These are phyloP conservation scores for Lasius platythorax DNA, from an alignment of 2,888 invertebrate species.

Conservation along the genomic window DNA sequence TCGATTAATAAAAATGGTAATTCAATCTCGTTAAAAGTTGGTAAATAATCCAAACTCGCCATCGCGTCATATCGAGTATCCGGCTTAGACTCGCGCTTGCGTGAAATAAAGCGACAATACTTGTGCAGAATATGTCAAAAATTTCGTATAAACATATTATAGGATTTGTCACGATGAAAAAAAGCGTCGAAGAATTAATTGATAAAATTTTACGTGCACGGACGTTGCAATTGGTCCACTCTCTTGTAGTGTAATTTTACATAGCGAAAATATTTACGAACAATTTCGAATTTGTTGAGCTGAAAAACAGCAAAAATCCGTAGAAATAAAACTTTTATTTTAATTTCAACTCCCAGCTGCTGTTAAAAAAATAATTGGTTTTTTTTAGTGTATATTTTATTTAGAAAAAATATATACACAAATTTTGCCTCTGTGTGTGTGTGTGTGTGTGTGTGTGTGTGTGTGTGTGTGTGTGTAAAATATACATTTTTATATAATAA, in stretches of 20 bases:
- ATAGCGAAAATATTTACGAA: conserved; percentile 45
- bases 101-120: not conserved
- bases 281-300: conserved; percentile 31
- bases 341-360: not conserved
- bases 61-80: not conserved
- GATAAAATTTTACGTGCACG: conserved; percentile 31
- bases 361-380: conserved; percentile 14
- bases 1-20: conserved; percentile 52
- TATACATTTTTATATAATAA: not conserved
- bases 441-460: no score
- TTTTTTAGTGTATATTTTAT: not conserved
- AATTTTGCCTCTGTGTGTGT: no score
- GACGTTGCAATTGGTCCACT: not conserved
- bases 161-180: conserved; percentile 12
- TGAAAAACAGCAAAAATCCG: conserved; percentile 6
- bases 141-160: conserved; percentile 1
- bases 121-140: not conserved
- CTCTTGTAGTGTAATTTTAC: conserved; percentile 34
- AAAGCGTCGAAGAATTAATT: conserved; percentile 40
- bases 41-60: conserved; percentile 10
- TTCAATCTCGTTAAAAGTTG: conserved; percentile 43
- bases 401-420: not conserved
- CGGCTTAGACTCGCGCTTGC: not conserved
- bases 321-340: conserved; percentile 22
- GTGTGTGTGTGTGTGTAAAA: not conserved